Evolutionary conservation across 2,888 invertebrate genomes (phyloP).

Genomic region (Amiota minor): DNA sequence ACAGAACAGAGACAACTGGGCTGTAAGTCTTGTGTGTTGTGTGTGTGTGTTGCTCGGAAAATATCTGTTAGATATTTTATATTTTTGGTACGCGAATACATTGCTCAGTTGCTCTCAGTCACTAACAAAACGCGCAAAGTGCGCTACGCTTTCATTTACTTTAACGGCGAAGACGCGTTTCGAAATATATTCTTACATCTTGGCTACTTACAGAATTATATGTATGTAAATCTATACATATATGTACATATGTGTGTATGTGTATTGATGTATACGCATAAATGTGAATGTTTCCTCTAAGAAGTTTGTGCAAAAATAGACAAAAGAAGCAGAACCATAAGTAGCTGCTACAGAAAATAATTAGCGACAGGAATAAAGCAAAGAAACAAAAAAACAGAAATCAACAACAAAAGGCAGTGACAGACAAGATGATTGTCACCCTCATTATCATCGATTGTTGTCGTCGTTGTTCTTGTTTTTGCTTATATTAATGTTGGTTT

Average conservation of each 20-base stretch:
- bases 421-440: slow-evolving; percentile 38
- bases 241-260: slow-evolving; percentile 23
- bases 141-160: not conserved
- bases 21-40: not conserved
- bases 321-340: slow-evolving; percentile 21
- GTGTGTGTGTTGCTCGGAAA: not conserved
- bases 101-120: slow-evolving; percentile 9
- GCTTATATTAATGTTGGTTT: slow-evolving; percentile 1
- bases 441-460: slow-evolving; percentile 45
- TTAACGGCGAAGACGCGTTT: not conserved
- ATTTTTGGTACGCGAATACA: not conserved
- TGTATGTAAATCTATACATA: not conserved
- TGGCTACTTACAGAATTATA: too few species aligned
- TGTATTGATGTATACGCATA: slow-evolving; percentile 13
- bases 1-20: not conserved
- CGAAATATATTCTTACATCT: too few species aligned
- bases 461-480: slow-evolving; percentile 28
- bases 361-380: slow-evolving; percentile 39
- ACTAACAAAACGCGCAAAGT: slow-evolving; percentile 9
- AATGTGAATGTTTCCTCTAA: slow-evolving; percentile 5
- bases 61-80: slow-evolving; percentile 17
- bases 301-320: slow-evolving; percentile 20
- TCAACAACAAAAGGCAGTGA: not conserved
- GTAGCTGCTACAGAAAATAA: slow-evolving; percentile 31
- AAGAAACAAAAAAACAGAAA: not conserved